Evolutionary conservation across 2,888 invertebrate genomes (phyloP).

Genomic region (Paralinhomoeus sp.): DNA sequence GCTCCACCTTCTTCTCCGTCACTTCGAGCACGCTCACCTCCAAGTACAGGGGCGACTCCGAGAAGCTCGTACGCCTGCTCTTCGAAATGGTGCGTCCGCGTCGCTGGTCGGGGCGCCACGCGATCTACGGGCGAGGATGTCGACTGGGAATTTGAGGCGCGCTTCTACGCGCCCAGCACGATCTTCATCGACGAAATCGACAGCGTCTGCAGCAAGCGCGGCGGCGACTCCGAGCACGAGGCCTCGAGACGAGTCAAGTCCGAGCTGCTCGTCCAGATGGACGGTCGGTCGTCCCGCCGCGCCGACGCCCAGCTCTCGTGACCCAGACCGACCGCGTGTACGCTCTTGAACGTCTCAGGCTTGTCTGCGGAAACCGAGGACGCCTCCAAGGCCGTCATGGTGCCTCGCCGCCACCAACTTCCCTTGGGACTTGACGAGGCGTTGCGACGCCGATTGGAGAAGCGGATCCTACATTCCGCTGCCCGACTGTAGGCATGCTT

Average conservation of each 20-base stretch:
- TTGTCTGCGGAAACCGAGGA: slow-evolving; percentile 28
- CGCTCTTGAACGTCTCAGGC: slow-evolving; percentile 4
- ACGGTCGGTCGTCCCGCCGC: slow-evolving; percentile 40
- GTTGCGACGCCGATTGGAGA: slow-evolving; percentile 68
- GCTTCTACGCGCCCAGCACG: slow-evolving; percentile 91
- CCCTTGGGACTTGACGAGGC: slow-evolving; percentile 90
- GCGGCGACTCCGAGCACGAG: slow-evolving; percentile 88
- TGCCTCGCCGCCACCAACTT: slow-evolving; percentile 93
- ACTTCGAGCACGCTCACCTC: slow-evolving; percentile 90
- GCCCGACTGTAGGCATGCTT: slow-evolving; percentile 45
- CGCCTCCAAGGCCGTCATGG: slow-evolving; percentile 56
- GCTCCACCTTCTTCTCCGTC: slow-evolving; percentile 43
- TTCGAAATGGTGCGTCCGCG: slow-evolving; percentile 64
- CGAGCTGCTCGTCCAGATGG: slow-evolving; percentile 92
- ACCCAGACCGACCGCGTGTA: too few relatives aligned
- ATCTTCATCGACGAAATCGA: slow-evolving; percentile 99
- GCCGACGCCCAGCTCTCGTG: too few relatives aligned
- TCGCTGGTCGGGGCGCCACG: too few relatives aligned
- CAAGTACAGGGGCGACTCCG: slow-evolving; percentile 95
- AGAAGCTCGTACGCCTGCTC: slow-evolving; percentile 77
- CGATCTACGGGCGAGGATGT: too few relatives aligned
- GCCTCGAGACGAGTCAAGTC: slow-evolving; percentile 87
- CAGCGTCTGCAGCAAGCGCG: slow-evolving; percentile 76
- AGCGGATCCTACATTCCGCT: slow-evolving; percentile 91
- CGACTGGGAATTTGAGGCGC: slow-evolving; percentile 39